phyloP scores from a whole-genome alignment of 2,797 vertebrate genomes.

The Coluber constrictor region DNA sequence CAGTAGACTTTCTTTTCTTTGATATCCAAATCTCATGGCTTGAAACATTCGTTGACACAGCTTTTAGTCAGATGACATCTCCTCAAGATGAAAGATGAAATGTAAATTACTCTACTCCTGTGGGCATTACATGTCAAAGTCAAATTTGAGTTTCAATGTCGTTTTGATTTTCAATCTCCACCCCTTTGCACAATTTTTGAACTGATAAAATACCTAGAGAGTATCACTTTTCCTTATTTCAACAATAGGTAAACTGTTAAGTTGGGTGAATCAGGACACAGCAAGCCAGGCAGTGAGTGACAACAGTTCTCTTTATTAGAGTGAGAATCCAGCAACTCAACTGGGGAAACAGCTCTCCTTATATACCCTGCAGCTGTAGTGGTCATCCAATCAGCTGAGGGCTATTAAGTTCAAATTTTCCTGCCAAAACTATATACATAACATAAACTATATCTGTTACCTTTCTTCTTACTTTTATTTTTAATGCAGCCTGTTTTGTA shows the following conservation, averaged over 20 bases:
- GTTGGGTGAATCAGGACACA: too few species aligned
- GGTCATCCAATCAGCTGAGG: too few species aligned
- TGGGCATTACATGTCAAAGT: slow-evolving; percentile 53
- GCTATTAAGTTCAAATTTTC: too few species aligned
- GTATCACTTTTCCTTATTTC: slow-evolving; percentile 29
- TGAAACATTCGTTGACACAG: slow-evolving; percentile 43
- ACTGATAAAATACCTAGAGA: slow-evolving; percentile 33
- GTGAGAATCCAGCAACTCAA: too few species aligned
- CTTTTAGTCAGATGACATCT: slow-evolving; percentile 62
- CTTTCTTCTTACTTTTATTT: background rate
- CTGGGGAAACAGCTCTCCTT: too few species aligned
- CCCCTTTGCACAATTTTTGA: slow-evolving; percentile 43
- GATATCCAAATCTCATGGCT: slow-evolving; percentile 37
- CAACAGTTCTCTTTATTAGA: too few species aligned
- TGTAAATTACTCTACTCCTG: slow-evolving; percentile 47
- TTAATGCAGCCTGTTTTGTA: background rate
- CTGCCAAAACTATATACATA: too few species aligned
- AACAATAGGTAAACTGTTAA: background rate
- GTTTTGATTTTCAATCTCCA: background rate
- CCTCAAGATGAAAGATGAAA: slow-evolving; percentile 50
- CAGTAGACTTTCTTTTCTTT: slow-evolving; percentile 33
- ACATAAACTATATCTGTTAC: background rate
- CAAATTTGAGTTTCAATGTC: slow-evolving; percentile 59
- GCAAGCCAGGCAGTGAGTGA: too few species aligned
- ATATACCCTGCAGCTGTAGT: too few species aligned